These are phyloP conservation scores for Chascanopsetta lugubris DNA, from an alignment of 2,113 vertebrate species.

Conservation along the genomic window DNA sequence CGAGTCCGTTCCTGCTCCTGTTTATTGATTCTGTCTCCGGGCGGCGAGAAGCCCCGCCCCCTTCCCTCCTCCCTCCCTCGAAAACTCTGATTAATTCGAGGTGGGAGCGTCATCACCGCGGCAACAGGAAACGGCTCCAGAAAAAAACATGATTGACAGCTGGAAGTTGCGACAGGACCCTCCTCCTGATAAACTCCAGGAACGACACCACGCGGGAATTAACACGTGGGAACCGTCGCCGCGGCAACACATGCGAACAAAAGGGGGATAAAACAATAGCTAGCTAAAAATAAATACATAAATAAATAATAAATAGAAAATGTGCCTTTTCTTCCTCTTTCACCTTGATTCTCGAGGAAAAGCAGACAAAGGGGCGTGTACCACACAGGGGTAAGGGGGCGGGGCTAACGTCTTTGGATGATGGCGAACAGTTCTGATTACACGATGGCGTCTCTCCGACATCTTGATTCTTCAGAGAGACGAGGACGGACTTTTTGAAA, in stretches of 20 bases:
- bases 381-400: slow-evolving; percentile 27
- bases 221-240: slow-evolving; percentile 66
- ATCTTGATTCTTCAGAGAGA: slow-evolving; percentile 75
- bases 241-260: slow-evolving; percentile 70
- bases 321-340: slow-evolving; percentile 58
- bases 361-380: slow-evolving; percentile 12
- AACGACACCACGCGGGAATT: slow-evolving; percentile 42
- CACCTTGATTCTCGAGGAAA: slow-evolving; percentile 72
- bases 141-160: slow-evolving; percentile 65
- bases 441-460: slow-evolving; percentile 68
- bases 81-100: slow-evolving; percentile 76
- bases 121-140: slow-evolving; percentile 42
- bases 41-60: slow-evolving; percentile 41
- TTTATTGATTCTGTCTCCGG: slow-evolving; percentile 63
- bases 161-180: slow-evolving; percentile 51
- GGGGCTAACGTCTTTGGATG: slow-evolving; percentile 62
- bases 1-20: slow-evolving; percentile 44
- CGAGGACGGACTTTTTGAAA: slow-evolving; percentile 62
- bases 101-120: slow-evolving; percentile 47
- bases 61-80: slow-evolving; percentile 46
- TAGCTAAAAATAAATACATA: neutral
- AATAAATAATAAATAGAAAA: neutral
- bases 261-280: slow-evolving; percentile 28
- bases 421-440: slow-evolving; percentile 66
- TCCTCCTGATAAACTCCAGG: slow-evolving; percentile 60